Evolutionary conservation across 1,140 invertebrate species (phyloP).

Genomic region (Bicyclus anynana): DNA sequence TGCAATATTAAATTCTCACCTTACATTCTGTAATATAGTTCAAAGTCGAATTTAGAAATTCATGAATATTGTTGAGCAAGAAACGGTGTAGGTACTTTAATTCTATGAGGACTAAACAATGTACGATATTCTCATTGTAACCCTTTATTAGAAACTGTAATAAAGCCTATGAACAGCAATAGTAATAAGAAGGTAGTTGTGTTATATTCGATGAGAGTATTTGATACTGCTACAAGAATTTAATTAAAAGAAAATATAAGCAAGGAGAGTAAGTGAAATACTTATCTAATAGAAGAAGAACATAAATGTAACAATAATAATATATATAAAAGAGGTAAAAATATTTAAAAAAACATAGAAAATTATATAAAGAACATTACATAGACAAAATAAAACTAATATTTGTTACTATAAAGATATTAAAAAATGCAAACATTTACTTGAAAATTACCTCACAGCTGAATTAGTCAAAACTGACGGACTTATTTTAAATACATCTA

Average conservation of each 20-base stretch:
- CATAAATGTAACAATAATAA: neutral
- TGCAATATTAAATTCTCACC: too few species aligned
- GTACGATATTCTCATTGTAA: neutral
- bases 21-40: neutral
- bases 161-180: conserved; percentile 3
- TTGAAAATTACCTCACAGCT: too few species aligned
- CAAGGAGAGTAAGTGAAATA: too few species aligned
- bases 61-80: neutral
- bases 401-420: too few species aligned
- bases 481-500: neutral
- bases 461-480: neutral
- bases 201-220: neutral
- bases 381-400: too few species aligned
- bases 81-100: neutral
- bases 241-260: neutral
- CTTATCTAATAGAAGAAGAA: neutral
- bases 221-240: neutral
- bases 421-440: too few species aligned
- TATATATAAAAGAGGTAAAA: neutral
- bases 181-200: neutral
- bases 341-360: neutral
- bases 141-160: neutral
- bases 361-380: too few species aligned
- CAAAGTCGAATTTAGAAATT: neutral
- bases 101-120: neutral